Evolutionary conservation across 2,888 invertebrate genomes (phyloP), one percentile per base, ranked within the genome.

Genomic region (Crematogaster levior): DNA sequence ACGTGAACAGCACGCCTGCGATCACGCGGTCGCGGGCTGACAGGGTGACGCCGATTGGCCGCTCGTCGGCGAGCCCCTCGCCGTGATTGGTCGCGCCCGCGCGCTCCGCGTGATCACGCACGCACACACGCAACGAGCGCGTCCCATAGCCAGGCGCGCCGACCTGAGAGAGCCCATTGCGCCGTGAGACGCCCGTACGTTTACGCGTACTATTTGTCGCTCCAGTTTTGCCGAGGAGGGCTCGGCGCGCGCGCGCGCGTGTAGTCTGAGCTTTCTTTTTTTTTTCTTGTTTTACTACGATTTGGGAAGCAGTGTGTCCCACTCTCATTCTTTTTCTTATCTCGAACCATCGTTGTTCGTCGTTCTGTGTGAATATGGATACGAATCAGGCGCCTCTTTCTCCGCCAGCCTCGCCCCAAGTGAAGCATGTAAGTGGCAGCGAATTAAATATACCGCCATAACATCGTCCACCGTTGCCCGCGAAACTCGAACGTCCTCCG

Each of bases 1-100:
- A 98, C 97, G 98, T 98, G 98, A 97, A 97, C 96, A 96, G 94
- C 96, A 96, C 96, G 96, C 96, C 95, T 95, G 93, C 95, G 95
- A 96, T 96, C 98, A 98, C 97, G 97, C 97, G 96, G 95, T 94
- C 95, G 95, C 95, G 96, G 97, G 96, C 96, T 98, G 98, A 96
- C 96, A 95, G 93, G 93, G 88, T 73, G 84, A 73, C 92, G 88
- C 92, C 93, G 93, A 97, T 97, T 97, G 97, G 97, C 91, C 93
- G 92, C 88, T 90, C 86, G 94, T 1, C 93, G 96, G 95, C 97
- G 97, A 96, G 97, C 97, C 97, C 96, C 96, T 96, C 94, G 91
- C 93, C 92, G 90, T 92, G 93, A 96, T 97, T 96, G 96, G 97
- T 91, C 40, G 73, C 10, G n/a, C 48, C n/a, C 68, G 68, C 91